A percentile compares a stretch with the other conserved stretches of the same genome.
phyloP scores from a whole-genome alignment of 35 echinoderm and acorn worm species.

The Lytechinus pictus region DNA sequence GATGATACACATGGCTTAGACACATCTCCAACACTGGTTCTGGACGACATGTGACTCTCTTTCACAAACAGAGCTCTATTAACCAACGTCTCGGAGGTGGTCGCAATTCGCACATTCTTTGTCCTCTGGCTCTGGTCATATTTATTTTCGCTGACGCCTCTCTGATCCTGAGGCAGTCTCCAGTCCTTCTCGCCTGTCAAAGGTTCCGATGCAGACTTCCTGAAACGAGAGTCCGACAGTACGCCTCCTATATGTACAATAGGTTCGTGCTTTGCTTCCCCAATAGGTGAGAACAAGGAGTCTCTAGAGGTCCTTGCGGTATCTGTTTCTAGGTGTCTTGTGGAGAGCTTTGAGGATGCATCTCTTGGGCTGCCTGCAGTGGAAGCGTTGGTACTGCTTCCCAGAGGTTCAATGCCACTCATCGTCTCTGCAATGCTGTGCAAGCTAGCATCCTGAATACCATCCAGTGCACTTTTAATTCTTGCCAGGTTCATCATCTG shows the following conservation, averaged over 20 bases:
- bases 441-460: not conserved
- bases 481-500: constrained; percentile 15
- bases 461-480: not conserved
- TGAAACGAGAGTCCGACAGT: not conserved
- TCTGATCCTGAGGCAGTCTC: not conserved
- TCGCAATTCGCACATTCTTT: not conserved
- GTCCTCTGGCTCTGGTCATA: not conserved
- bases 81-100: constrained; percentile 5
- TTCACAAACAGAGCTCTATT: constrained; percentile 21
- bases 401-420: constrained; percentile 45
- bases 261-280: not conserved
- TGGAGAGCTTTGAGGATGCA: not conserved
- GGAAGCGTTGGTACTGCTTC: not conserved
- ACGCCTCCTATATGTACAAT: not conserved
- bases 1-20: not conserved
- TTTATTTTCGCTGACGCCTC: not conserved
- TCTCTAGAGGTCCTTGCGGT: not conserved
- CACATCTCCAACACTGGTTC: not conserved
- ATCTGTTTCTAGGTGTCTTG: not conserved
- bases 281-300: not conserved
- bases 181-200: not conserved
- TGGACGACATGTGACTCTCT: not conserved
- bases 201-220: not conserved
- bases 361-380: not conserved
- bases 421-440: not conserved